Evolutionary conservation across 2,888 invertebrate genomes (phyloP).

Genomic region (Brenthis daphne): DNA sequence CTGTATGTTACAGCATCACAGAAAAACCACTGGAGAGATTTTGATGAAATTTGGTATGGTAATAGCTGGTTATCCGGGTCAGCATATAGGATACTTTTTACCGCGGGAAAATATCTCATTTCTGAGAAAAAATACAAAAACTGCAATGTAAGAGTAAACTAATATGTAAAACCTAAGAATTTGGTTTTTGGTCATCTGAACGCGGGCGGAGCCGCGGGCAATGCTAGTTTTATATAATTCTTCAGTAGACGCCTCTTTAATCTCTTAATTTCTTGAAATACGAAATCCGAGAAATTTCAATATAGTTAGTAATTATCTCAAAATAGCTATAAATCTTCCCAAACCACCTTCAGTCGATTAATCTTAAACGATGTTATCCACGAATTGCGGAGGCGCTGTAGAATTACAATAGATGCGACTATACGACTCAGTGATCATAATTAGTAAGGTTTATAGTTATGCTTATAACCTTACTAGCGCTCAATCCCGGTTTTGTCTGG

Average conservation of each 20-base stretch:
- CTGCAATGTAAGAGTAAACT: no score
- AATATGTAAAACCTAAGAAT: no score
- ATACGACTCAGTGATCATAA: neutral
- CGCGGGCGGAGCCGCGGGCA: no score
- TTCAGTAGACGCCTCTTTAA: neutral
- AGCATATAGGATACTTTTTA: no score
- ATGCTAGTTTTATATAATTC: neutral
- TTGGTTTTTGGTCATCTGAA: no score
- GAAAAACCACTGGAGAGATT: no score
- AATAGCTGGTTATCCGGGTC: no score
- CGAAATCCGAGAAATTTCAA: slow-evolving; percentile 25
- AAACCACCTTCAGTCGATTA: slow-evolving; percentile 42
- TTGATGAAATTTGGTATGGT: no score
- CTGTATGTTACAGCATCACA: no score
- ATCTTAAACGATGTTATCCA: slow-evolving; percentile 43
- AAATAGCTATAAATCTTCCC: slow-evolving; percentile 43
- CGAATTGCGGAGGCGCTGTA: slow-evolving; percentile 35
- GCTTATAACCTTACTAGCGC: neutral
- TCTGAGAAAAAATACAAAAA: no score
- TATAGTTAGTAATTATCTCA: slow-evolving; percentile 41
- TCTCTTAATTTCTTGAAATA: slow-evolving; percentile 22
- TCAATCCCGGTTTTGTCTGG: no score
- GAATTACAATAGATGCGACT: slow-evolving; percentile 32
- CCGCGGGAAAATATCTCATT: no score
- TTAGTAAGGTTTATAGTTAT: slow-evolving; percentile 6